Percentiles rank a stretch among this genome's conserved stretches.
These are phyloP conservation scores for Astyanax mexicanus DNA, from an alignment of 2,797 vertebrate species.

Conservation along the genomic window DNA sequence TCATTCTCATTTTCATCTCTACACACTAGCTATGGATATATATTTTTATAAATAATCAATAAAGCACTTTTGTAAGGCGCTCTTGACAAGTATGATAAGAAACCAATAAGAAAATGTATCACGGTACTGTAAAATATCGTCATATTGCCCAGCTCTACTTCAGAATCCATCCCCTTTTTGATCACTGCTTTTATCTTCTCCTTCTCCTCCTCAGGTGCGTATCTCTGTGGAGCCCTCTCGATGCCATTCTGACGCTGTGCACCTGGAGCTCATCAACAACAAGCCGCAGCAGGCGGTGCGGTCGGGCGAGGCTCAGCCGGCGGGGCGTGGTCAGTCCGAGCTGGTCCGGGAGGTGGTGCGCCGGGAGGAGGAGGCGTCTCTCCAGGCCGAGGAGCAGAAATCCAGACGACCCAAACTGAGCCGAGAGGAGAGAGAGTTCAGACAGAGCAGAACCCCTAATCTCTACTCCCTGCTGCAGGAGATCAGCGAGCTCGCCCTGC, in stretches of 20 bases:
- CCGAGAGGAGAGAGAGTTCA: constrained; percentile 82
- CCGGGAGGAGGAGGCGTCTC: constrained; percentile 80
- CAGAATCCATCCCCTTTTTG: too few relatives aligned
- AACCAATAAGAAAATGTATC: too few relatives aligned
- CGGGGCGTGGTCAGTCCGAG: constrained; percentile 66
- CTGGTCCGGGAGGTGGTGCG: constrained; percentile 88
- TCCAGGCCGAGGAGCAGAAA: constrained; percentile 79
- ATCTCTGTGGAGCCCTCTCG: constrained; percentile 81
- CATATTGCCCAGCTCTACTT: too few relatives aligned
- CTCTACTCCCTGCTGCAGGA: constrained; percentile 92
- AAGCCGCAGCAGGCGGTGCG: constrained; percentile 60
- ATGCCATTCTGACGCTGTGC: constrained; percentile 83
- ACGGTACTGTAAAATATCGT: too few relatives aligned
- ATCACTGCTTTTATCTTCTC: background rate
- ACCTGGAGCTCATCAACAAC: constrained; percentile 85
- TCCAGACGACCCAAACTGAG: constrained; percentile 67
- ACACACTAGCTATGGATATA: too few relatives aligned
- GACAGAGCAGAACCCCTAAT: constrained; percentile 85
- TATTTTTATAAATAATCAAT: background rate
- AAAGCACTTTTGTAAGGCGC: too few relatives aligned
- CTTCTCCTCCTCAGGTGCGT: constrained; percentile 85
- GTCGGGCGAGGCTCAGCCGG: background rate
- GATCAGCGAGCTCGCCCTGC: constrained; percentile 86
- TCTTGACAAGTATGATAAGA: too few relatives aligned
- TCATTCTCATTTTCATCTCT: too few relatives aligned